Evolutionary conservation across 2,797 vertebrate genomes (phyloP).

Genomic region (Cichlasoma orientale): DNA sequence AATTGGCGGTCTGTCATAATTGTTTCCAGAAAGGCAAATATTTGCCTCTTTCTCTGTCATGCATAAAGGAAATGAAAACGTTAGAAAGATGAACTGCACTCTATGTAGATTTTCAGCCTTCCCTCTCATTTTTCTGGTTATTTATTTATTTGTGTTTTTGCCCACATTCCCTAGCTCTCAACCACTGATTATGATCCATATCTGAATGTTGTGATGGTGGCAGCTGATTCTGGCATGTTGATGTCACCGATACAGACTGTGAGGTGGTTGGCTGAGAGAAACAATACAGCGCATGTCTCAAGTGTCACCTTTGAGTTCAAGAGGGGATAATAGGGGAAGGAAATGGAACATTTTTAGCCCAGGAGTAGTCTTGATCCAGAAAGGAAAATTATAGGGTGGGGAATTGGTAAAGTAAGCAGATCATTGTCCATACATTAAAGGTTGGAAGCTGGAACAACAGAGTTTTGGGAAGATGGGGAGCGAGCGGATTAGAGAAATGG

Average conservation of each 20-base stretch:
- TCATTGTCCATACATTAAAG: constrained; percentile 5
- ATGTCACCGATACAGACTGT: constrained; percentile 54
- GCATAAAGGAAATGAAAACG: neutral
- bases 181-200: constrained; percentile 34
- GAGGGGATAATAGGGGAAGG: neutral
- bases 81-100: neutral
- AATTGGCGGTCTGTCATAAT: constrained; percentile 33
- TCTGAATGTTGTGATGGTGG: constrained; percentile 46
- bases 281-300: constrained; percentile 43
- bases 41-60: constrained; percentile 15
- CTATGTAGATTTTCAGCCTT: neutral
- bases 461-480: constrained; percentile 34
- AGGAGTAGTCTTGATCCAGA: neutral
- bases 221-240: constrained; percentile 30
- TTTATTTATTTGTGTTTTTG: neutral
- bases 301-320: constrained; percentile 40
- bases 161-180: neutral
- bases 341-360: constrained; percentile 12
- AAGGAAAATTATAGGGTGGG: constrained; percentile 2
- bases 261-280: constrained; percentile 49
- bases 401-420: constrained; percentile 12
- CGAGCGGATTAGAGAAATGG: constrained; percentile 59
- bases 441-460: constrained; percentile 34
- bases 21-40: constrained; percentile 16
- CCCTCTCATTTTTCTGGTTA: neutral